Base-by-base conservation (phyloP, 1,140 invertebrate genomes). In the Drosophila sulfurigaster region DNA sequence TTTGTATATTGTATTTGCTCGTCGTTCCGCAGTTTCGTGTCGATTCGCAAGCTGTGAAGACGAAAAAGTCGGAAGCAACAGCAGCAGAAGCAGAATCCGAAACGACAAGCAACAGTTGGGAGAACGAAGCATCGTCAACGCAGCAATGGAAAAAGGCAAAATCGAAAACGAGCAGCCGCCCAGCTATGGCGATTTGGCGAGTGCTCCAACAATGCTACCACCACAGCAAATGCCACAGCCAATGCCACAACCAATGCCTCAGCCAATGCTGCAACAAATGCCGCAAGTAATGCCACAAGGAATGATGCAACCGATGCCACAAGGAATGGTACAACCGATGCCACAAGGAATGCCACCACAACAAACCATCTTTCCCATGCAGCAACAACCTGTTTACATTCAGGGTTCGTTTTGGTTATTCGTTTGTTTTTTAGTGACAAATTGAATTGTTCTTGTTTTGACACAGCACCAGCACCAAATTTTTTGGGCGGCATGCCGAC, bases 401-500 rank as follows among this genome's bases (percentile, higher is more conserved):
- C 20, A 25, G 20, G 3, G 20, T 25, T 25, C 20, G 20, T 25
- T 25, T 25, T 25, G 20, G 20, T 3, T 25, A 25, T 3, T 25
- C 20, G 20, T 25, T 25, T 25, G 20, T 25, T 25, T 25, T 3
- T 25, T 41, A n/a, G 25, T 46, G 11, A 48, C 11, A 11, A 7
- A 41, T 7, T 51, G 20, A 35, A 56, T 49, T 78, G n/a, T 62
- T 10, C 0, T 60, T 11, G 20, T 25, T 25, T 25, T 25, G 20
- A 25, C 5, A 25, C 38, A 59, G 65, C 62, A 48, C 52, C 45
- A 3, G 0, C 5, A 0, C 48, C 60, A 10, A 78, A 68, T n/a
- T 1, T 46, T 5, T 52, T 87, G 62, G 83, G 83, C 1, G 58
- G 62, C 1, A 32, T 64, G 25, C 77, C 82, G 1, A 28, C 72